A percentile compares a stretch with the other conserved stretches of the same genome.
Evolutionary conservation across 2,888 invertebrate genomes (phyloP).

Genomic region (Hirtodrosophila histrioides): DNA sequence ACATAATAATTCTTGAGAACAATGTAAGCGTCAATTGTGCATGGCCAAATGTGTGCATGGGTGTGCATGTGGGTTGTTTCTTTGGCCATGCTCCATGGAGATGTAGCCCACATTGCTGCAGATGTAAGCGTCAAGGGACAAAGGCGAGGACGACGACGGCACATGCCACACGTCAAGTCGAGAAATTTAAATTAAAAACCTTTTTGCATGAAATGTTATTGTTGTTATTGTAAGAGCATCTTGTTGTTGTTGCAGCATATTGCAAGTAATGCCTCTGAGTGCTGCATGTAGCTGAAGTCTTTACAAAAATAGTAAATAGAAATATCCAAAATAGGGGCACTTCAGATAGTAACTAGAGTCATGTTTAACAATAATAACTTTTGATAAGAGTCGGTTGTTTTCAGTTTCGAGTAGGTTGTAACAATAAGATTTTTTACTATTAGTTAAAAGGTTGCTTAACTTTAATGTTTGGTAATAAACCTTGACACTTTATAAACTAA

Average conservation of each 20-base stretch:
- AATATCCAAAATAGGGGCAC: constrained; percentile 30
- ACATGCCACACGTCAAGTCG: constrained; percentile 76
- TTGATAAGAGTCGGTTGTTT: too few relatives aligned
- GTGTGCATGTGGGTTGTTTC: constrained; percentile 64
- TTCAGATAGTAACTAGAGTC: constrained; percentile 10
- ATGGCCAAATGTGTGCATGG: constrained; percentile 53
- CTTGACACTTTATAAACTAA: too few relatives aligned
- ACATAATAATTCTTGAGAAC: constrained; percentile 82
- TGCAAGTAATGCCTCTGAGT: constrained; percentile 17
- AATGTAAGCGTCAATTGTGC: constrained; percentile 77
- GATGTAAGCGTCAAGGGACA: constrained; percentile 61
- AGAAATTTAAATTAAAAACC: constrained; percentile 80
- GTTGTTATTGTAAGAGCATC: too few relatives aligned
- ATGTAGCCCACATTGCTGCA: constrained; percentile 66
- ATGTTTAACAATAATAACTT: constrained; percentile 7
- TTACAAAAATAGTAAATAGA: constrained; percentile 11
- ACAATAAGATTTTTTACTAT: too few relatives aligned
- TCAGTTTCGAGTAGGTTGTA: too few relatives aligned
- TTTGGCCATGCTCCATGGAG: constrained; percentile 54
- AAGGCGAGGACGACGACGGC: constrained; percentile 56
- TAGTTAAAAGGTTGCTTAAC: too few relatives aligned
- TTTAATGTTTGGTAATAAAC: too few relatives aligned
- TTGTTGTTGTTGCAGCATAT: constrained; percentile 43
- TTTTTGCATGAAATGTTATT: constrained; percentile 67
- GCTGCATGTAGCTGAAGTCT: constrained; percentile 33